Percentiles rank a stretch among this genome's conserved stretches.
These are phyloP conservation scores for Dolichomitus sp. DNA, from an alignment of 2,888 invertebrate species.

Conservation along the genomic window DNA sequence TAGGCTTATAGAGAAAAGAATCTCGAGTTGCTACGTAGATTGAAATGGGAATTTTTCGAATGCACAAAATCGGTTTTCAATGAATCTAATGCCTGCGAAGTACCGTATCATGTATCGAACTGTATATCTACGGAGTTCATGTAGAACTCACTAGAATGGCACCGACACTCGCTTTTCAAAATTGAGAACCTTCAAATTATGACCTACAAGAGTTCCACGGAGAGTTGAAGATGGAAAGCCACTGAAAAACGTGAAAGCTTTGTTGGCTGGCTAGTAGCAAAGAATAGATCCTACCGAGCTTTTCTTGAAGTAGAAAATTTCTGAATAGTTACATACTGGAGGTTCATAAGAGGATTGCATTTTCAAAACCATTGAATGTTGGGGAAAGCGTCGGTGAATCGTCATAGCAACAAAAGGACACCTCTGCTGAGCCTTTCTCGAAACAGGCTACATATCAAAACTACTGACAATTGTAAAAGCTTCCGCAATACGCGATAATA, in stretches of 20 bases:
- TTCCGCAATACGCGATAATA: background rate
- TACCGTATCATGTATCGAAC: background rate
- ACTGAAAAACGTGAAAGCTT: background rate
- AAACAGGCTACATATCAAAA: background rate
- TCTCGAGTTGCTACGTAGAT: constrained; percentile 33
- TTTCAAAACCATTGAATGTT: too few relatives aligned
- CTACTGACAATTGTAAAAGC: background rate
- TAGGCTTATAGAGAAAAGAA: background rate
- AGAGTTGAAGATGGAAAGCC: background rate
- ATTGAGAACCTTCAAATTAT: background rate
- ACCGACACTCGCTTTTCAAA: background rate
- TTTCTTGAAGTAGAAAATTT: too few relatives aligned
- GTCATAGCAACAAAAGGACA: too few relatives aligned
- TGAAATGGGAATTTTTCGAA: constrained; percentile 54
- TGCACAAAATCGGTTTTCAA: constrained; percentile 2
- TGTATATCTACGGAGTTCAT: background rate
- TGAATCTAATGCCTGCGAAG: background rate
- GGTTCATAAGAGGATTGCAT: too few relatives aligned
- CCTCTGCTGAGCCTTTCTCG: too few relatives aligned
- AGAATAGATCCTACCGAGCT: too few relatives aligned
- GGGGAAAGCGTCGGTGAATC: too few relatives aligned
- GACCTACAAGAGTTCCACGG: background rate
- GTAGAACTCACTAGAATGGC: background rate
- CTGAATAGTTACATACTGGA: too few relatives aligned
- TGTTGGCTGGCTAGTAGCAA: too few relatives aligned